phyloP scores from a whole-genome alignment of 2,797 vertebrate genomes.

The Cheirogaleus major region DNA sequence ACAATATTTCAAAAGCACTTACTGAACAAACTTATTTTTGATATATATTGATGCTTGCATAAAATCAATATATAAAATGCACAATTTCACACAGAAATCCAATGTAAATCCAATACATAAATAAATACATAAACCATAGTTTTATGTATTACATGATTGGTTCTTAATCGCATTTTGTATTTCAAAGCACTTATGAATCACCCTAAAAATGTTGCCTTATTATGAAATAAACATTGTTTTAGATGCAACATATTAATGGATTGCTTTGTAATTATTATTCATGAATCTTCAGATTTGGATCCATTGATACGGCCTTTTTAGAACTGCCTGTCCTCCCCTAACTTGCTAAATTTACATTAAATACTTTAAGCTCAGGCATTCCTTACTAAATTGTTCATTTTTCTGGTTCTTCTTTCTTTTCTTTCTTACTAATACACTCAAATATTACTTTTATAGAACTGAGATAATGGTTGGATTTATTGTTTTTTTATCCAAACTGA shows the following conservation, averaged over 20 bases:
- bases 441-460: constrained; percentile 49
- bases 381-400: constrained; percentile 18
- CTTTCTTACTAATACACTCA: constrained; percentile 57
- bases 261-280: constrained; percentile 6
- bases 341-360: constrained; percentile 41
- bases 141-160: not conserved
- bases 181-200: constrained; percentile 33
- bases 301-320: not conserved
- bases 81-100: constrained; percentile 46
- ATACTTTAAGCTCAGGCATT: not conserved
- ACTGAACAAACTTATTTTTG: constrained; percentile 44
- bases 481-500: constrained; percentile 58
- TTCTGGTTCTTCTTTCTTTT: constrained; percentile 39
- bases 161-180: constrained; percentile 59
- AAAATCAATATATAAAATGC: constrained; percentile 17
- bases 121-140: not conserved
- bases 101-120: constrained; percentile 51
- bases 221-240: constrained; percentile 42
- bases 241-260: not conserved
- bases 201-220: not conserved
- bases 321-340: not conserved
- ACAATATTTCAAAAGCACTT: constrained; percentile 36
- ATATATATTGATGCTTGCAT: constrained; percentile 22
- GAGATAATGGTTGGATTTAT: constrained; percentile 47
- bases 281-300: not conserved